phyloP scores from a whole-genome alignment of 2,888 invertebrate genomes.

The Sesamia inferens region DNA sequence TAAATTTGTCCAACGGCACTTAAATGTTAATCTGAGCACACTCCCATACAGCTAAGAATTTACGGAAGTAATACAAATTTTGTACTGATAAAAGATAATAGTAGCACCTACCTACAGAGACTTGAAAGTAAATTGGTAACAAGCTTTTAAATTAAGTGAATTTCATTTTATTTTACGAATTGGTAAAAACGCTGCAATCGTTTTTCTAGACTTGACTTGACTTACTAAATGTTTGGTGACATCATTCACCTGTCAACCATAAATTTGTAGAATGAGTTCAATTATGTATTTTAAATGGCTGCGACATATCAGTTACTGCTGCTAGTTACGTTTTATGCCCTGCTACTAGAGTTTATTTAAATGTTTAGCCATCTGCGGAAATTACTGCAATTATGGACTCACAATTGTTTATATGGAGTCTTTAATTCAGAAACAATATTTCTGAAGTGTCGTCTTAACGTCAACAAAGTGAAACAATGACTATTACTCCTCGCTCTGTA shows the following conservation, averaged over 20 bases:
- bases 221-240: conserved; percentile 50
- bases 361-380: conserved; percentile 56
- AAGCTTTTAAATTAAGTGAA: conserved; percentile 16
- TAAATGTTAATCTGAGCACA: conserved; percentile 44
- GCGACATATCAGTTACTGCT: conserved; percentile 61
- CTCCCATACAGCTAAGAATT: conserved; percentile 35
- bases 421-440: conserved; percentile 41
- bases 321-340: conserved; percentile 62
- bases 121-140: conserved; percentile 25
- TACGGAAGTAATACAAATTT: conserved; percentile 50
- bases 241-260: conserved; percentile 42
- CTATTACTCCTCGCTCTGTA: neutral
- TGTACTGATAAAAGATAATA: conserved; percentile 49
- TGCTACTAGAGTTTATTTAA: conserved; percentile 56
- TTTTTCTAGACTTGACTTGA: conserved; percentile 31
- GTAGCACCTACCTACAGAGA: conserved; percentile 5
- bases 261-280: conserved; percentile 51
- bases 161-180: neutral
- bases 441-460: conserved; percentile 11
- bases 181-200: conserved; percentile 3
- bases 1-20: conserved; percentile 45
- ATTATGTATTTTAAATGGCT: conserved; percentile 60
- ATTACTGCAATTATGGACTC: conserved; percentile 55
- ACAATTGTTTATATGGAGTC: conserved; percentile 43
- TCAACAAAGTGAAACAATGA: conserved; percentile 44